phyloP scores from a whole-genome alignment of 2,888 invertebrate species.

The Hypomecis punctinalis region DNA sequence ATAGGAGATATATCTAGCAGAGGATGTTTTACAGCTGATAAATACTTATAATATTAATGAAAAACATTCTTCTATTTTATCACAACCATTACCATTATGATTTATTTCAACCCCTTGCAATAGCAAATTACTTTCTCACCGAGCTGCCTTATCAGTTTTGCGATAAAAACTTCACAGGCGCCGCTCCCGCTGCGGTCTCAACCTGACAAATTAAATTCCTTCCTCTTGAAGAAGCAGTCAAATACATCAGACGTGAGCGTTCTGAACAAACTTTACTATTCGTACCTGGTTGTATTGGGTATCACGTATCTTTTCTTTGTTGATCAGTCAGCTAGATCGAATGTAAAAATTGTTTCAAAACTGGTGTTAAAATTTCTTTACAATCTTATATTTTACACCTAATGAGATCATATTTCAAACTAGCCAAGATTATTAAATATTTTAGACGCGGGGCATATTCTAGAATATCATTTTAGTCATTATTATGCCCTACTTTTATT shows the following conservation, averaged over 20 bases:
- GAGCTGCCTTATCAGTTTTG: slow-evolving; percentile 53
- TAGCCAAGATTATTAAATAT: no score
- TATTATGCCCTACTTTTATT: no score
- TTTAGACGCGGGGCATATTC: no score
- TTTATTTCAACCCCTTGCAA: slow-evolving; percentile 35
- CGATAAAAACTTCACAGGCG: slow-evolving; percentile 59
- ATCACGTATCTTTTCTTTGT: slow-evolving; percentile 26
- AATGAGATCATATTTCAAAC: no score
- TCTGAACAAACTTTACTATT: slow-evolving; percentile 30
- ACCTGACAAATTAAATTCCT: slow-evolving; percentile 62
- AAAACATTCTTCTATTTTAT: background rate
- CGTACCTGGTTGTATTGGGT: slow-evolving; percentile 30
- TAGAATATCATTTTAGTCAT: no score
- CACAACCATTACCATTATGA: slow-evolving; percentile 21
- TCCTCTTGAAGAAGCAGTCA: slow-evolving; percentile 53
- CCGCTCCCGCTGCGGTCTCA: slow-evolving; percentile 48
- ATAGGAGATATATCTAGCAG: no score
- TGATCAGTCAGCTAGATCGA: slow-evolving; percentile 14
- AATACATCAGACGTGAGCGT: slow-evolving; percentile 38
- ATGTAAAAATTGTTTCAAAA: slow-evolving; percentile 4
- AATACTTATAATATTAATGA: background rate
- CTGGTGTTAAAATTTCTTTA: background rate
- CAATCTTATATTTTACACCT: background rate
- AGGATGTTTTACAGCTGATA: no score
- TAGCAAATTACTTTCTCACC: slow-evolving; percentile 46